phyloP scores from a whole-genome alignment of 1,140 invertebrate genomes.

The Lepidurus apus region DNA sequence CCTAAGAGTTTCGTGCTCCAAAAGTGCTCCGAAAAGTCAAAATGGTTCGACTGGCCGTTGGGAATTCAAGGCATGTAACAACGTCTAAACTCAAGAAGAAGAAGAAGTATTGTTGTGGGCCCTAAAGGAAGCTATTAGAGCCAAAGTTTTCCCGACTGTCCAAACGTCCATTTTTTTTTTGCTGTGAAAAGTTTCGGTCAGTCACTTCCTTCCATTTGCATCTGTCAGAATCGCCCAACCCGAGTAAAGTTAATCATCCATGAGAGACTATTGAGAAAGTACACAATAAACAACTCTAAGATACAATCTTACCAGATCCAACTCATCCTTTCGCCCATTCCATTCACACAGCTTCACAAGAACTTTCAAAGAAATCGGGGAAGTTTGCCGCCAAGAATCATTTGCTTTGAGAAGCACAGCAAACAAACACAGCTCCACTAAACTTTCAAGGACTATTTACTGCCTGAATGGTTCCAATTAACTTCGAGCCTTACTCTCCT shows the following conservation, averaged over 20 bases:
- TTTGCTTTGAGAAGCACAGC: too few species aligned
- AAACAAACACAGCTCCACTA: too few species aligned
- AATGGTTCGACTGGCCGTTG: background rate
- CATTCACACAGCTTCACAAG: too few species aligned
- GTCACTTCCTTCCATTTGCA: background rate
- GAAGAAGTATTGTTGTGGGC: background rate
- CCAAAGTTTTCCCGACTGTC: background rate
- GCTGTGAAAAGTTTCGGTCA: background rate
- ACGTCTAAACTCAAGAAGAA: background rate
- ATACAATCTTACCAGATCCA: too few species aligned
- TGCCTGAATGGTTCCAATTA: too few species aligned
- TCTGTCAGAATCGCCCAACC: background rate
- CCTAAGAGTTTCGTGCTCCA: background rate
- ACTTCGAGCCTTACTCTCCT: too few species aligned
- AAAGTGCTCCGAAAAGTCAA: slow-evolving; percentile 1
- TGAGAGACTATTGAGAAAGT: background rate
- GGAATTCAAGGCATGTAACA: background rate
- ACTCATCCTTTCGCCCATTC: too few species aligned
- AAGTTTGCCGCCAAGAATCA: too few species aligned
- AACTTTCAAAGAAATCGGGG: too few species aligned
- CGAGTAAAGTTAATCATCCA: background rate
- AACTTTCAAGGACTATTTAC: too few species aligned
- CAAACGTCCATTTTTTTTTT: background rate
- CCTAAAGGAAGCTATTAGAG: background rate
- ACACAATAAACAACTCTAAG: background rate